These are phyloP conservation scores for Acridotheres tristis DNA, from an alignment of 2,797 vertebrate genomes.

Conservation along the genomic window DNA sequence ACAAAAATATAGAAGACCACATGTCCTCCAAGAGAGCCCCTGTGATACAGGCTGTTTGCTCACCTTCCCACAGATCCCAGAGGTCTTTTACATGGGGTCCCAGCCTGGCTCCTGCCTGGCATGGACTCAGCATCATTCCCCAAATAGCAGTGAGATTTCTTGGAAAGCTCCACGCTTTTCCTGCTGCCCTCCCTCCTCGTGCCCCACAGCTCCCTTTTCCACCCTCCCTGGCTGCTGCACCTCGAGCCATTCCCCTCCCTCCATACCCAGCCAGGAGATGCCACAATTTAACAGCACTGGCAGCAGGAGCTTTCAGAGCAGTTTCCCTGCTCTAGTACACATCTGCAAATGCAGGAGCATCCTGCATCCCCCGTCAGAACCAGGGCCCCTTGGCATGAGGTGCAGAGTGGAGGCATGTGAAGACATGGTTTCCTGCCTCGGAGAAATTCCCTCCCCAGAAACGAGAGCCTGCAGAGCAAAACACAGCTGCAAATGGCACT, in stretches of 20 bases:
- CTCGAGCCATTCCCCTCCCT: neutral
- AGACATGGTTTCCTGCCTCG: constrained; percentile 36
- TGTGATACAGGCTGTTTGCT: neutral
- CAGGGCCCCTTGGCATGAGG: constrained; percentile 29
- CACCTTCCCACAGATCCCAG: neutral
- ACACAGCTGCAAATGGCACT: constrained; percentile 67
- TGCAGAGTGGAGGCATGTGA: neutral
- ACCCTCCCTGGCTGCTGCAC: neutral
- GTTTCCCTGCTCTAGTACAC: neutral
- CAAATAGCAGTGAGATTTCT: neutral
- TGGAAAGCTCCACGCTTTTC: neutral
- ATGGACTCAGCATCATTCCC: neutral
- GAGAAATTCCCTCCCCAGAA: constrained; percentile 62
- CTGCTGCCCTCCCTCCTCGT: neutral
- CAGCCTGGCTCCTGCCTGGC: neutral
- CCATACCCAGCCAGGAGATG: neutral
- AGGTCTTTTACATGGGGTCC: neutral
- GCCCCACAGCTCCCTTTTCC: neutral
- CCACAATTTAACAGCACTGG: neutral
- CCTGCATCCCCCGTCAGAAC: neutral
- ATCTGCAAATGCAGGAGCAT: neutral
- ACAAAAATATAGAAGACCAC: neutral
- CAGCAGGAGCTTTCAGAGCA: neutral
- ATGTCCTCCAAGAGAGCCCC: neutral
- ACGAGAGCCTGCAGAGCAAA: constrained; percentile 47